Conservation (phyloP, 2,888 invertebrate species). For the Auanema sp. region DNA sequence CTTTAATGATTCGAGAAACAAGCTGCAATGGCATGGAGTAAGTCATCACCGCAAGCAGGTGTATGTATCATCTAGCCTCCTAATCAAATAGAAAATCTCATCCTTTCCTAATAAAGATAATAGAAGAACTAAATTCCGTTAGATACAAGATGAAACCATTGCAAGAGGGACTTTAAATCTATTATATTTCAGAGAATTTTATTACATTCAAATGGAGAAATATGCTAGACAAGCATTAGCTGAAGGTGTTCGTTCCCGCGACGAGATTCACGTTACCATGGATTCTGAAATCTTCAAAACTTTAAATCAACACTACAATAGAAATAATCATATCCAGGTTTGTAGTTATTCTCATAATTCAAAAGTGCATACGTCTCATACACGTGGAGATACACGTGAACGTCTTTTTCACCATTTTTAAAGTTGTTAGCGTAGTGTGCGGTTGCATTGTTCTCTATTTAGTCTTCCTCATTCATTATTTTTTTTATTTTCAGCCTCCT, state of each 20-base stretch:
- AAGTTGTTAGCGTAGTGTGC: background rate
- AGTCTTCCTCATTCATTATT: background rate
- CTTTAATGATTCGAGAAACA: background rate
- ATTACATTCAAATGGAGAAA: conserved; percentile 99
- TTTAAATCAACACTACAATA: conserved; percentile 96
- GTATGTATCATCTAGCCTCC: too few species aligned
- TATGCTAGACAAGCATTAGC: conserved; percentile 96
- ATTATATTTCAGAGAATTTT: conserved; percentile 83
- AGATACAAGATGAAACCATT: too few species aligned
- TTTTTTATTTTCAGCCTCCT: conserved; percentile 81
- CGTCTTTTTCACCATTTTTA: background rate
- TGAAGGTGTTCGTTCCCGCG: conserved; percentile 88
- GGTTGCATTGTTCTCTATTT: background rate
- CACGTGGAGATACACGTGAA: background rate
- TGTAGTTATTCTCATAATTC: background rate
- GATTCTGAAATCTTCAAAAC: conserved; percentile 97
- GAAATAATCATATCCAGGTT: conserved; percentile 93
- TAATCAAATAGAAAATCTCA: too few species aligned
- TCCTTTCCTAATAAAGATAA: too few species aligned
- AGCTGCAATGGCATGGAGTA: conserved; percentile 4
- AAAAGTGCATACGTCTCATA: background rate
- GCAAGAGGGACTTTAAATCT: too few species aligned
- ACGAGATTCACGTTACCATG: conserved; percentile 81
- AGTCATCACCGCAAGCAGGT: too few species aligned
- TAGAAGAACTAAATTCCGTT: too few species aligned